Conservation (phyloP, 2,888 invertebrate species). For the Drosophila borborema region DNA sequence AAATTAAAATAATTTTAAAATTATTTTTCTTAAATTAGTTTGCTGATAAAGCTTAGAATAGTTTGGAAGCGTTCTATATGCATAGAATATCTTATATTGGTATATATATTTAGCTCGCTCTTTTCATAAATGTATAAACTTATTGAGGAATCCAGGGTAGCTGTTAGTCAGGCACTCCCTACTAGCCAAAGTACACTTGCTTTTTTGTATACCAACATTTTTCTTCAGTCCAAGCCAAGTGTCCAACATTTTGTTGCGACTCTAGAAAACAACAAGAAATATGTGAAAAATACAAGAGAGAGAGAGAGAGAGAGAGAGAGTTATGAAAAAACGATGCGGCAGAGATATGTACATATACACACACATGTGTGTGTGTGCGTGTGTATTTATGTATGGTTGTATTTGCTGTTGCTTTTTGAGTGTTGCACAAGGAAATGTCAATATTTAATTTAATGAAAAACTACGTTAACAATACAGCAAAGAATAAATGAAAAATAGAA, state of each 20-base stretch:
- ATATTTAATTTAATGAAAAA: conserved; percentile 18
- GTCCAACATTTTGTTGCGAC: conserved; percentile 9
- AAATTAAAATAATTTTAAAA: too few species aligned
- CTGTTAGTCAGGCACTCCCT: not conserved
- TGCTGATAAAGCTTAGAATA: too few species aligned
- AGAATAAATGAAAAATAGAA: not conserved
- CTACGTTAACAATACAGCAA: not conserved
- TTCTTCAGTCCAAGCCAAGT: conserved; percentile 7
- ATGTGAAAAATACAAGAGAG: conserved; percentile 18
- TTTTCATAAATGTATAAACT: not conserved
- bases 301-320: not conserved
- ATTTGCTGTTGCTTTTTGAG: conserved; percentile 15
- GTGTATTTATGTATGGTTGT: conserved; percentile 1
- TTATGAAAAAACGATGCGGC: conserved; percentile 13
- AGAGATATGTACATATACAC: conserved; percentile 19
- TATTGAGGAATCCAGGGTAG: not conserved
- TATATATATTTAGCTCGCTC: not conserved
- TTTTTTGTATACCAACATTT: not conserved
- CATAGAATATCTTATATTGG: too few species aligned
- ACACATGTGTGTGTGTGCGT: too few species aligned
- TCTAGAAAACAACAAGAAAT: conserved; percentile 13
- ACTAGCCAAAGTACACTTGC: not conserved
- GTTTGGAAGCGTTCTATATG: too few species aligned
- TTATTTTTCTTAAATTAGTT: too few species aligned
- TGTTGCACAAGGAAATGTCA: conserved; percentile 30